Conservation (phyloP, 2,888 invertebrate genomes). For the Xylocampa areola region DNA sequence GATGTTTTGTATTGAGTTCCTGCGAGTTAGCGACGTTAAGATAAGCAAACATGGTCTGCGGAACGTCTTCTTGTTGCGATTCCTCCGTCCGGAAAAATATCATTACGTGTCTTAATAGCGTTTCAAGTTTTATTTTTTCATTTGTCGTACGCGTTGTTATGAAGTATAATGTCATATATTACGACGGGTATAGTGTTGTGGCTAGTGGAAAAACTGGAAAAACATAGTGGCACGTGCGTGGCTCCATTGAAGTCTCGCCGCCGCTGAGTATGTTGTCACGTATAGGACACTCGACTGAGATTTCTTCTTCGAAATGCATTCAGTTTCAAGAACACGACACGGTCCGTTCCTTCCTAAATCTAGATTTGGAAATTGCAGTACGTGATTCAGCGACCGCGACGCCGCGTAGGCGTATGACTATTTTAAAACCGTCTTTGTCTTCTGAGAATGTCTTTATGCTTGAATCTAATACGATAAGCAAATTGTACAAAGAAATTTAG, state of each 20-base stretch:
- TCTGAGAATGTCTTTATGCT: slow-evolving; percentile 64
- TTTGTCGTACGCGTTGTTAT: slow-evolving; percentile 56
- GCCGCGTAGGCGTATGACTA: slow-evolving; percentile 71
- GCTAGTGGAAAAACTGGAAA: slow-evolving; percentile 73
- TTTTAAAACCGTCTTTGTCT: slow-evolving; percentile 63
- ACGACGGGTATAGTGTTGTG: slow-evolving; percentile 51
- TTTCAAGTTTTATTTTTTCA: slow-evolving; percentile 52
- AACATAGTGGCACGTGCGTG: slow-evolving; percentile 67
- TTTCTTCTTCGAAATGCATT: slow-evolving; percentile 80
- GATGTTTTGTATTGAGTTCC: slow-evolving; percentile 64
- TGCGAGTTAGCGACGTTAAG: slow-evolving; percentile 60
- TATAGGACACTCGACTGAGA: slow-evolving; percentile 69
- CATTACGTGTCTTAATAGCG: slow-evolving; percentile 54
- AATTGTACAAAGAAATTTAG: slow-evolving; percentile 55
- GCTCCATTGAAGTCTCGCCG: slow-evolving; percentile 76
- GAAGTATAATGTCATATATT: slow-evolving; percentile 57
- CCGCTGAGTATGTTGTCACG: slow-evolving; percentile 71
- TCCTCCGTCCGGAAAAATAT: slow-evolving; percentile 57
- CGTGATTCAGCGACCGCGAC: slow-evolving; percentile 70
- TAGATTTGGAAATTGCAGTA: slow-evolving; percentile 82
- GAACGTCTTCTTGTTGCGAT: slow-evolving; percentile 58
- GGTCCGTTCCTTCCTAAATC: slow-evolving; percentile 77
- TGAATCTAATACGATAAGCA: slow-evolving; percentile 63
- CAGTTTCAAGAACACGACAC: slow-evolving; percentile 74
- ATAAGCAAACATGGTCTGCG: slow-evolving; percentile 53